These are phyloP conservation scores for Larimichthys polyactis DNA, from an alignment of 2,113 vertebrate genomes.

Conservation along the genomic window DNA sequence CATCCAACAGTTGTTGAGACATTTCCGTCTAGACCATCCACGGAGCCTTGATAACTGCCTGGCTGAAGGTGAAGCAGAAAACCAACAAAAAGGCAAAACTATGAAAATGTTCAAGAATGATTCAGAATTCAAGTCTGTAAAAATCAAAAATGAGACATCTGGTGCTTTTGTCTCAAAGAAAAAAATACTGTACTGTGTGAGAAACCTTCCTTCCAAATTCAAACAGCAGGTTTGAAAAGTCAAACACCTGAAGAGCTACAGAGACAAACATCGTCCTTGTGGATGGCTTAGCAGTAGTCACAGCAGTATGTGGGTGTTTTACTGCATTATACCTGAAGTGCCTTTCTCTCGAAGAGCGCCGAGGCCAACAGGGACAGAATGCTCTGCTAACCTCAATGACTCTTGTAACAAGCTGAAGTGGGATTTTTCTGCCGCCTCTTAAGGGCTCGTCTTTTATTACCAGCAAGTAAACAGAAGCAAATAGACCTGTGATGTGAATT, in stretches of 20 bases:
- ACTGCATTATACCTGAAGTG: conserved; percentile 60
- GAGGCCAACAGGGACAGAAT: conserved; percentile 42
- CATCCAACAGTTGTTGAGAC: background rate
- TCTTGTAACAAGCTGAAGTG: conserved; percentile 58
- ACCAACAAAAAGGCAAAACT: background rate
- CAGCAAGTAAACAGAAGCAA: conserved; percentile 55
- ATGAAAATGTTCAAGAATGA: background rate
- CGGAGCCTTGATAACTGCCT: background rate
- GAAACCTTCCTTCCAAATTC: background rate
- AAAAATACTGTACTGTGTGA: background rate
- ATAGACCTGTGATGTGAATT: conserved; percentile 37
- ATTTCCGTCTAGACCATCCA: background rate
- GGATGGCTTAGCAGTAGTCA: conserved; percentile 16
- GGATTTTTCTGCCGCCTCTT: conserved; percentile 63
- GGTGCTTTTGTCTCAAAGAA: background rate
- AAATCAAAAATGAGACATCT: background rate
- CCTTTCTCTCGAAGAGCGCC: conserved; percentile 35
- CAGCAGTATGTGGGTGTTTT: conserved; percentile 32
- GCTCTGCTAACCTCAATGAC: conserved; percentile 51
- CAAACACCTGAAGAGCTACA: conserved; percentile 15
- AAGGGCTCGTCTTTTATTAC: conserved; percentile 55
- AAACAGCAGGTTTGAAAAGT: conserved; percentile 36
- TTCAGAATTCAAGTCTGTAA: background rate
- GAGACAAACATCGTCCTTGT: conserved; percentile 8
- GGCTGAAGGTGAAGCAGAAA: background rate